Evolutionary conservation across 2,113 vertebrate species (phyloP).

Genomic region (Dromiciops gliroides): DNA sequence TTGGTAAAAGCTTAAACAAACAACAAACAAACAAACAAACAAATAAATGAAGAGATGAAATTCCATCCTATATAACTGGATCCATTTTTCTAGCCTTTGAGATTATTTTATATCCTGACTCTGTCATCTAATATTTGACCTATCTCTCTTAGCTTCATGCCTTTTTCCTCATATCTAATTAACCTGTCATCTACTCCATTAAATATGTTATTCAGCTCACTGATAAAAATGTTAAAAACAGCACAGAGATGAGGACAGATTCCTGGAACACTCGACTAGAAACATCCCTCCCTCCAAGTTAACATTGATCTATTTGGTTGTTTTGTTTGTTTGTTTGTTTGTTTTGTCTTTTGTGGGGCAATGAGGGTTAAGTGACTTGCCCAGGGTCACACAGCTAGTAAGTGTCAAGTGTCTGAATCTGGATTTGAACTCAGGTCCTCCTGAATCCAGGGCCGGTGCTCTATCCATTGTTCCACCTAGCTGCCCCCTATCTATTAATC

Average conservation of each 20-base stretch:
- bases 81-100: background rate
- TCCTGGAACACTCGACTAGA: background rate
- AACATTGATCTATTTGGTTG: too few species aligned
- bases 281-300: background rate
- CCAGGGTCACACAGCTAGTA: too few species aligned
- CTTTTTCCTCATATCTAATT: background rate
- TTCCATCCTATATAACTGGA: background rate
- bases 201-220: background rate
- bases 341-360: too few species aligned
- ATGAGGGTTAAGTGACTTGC: too few species aligned
- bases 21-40: background rate
- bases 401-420: too few species aligned
- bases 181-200: background rate
- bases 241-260: background rate
- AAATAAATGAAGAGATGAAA: background rate
- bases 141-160: background rate
- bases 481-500: background rate
- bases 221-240: background rate
- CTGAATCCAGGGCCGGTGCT: too few species aligned
- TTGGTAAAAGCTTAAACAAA: background rate
- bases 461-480: too few species aligned
- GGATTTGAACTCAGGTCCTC: too few species aligned
- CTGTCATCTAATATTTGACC: background rate
- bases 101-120: background rate
- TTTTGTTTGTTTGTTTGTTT: too few species aligned